Conservation (phyloP, 2,888 invertebrate species). For the Sarcophaga subvicina region DNA sequence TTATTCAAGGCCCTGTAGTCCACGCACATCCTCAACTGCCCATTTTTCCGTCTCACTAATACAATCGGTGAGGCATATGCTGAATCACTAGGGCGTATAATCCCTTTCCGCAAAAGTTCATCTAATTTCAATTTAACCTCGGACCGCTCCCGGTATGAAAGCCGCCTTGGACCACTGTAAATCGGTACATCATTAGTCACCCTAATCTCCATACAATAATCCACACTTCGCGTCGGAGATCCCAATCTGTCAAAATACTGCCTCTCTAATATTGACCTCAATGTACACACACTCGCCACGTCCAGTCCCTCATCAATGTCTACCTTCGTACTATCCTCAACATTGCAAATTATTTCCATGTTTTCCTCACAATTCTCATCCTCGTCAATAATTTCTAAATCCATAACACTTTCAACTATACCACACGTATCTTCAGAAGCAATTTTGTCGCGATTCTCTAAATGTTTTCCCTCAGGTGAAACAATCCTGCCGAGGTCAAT, state of each 20-base stretch:
- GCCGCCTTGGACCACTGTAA: neutral
- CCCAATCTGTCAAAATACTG: neutral
- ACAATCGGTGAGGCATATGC: too few relatives aligned
- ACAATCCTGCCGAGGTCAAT: too few relatives aligned
- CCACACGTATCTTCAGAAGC: too few relatives aligned
- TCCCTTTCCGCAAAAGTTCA: slow-evolving; percentile 1
- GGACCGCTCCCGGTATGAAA: slow-evolving; percentile 8
- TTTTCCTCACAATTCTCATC: too few relatives aligned
- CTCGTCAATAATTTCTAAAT: too few relatives aligned
- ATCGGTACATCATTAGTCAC: too few relatives aligned
- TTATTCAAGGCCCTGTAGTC: slow-evolving; percentile 25
- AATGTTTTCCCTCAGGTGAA: too few relatives aligned
- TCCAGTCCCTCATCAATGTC: neutral
- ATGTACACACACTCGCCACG: neutral
- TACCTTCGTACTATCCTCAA: neutral
- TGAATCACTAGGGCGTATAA: neutral
- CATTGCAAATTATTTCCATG: neutral
- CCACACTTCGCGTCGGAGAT: neutral
- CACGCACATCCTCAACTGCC: slow-evolving; percentile 28
- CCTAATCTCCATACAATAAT: slow-evolving; percentile 12
- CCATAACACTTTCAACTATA: too few relatives aligned
- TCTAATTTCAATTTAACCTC: slow-evolving; percentile 1
- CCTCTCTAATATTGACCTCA: neutral
- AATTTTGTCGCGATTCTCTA: too few relatives aligned
- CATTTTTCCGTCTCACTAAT: slow-evolving; percentile 7